Conservation (phyloP, 2,113 vertebrate species). For the Nycticryphes semicollaris region DNA sequence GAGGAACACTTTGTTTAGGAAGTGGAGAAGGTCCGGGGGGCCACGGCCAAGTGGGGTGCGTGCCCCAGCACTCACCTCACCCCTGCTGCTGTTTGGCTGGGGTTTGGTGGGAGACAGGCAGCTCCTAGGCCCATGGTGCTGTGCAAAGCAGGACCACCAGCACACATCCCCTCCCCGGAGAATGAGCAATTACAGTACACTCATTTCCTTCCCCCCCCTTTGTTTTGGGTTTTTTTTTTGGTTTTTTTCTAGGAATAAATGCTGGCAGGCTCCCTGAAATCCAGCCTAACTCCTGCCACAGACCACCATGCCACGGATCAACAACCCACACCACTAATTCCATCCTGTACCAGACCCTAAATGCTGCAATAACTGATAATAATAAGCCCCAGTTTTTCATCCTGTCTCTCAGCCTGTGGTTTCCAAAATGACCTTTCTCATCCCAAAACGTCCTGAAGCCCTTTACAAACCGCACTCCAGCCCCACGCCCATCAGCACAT, state of each 20-base stretch:
- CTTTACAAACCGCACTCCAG: not conserved
- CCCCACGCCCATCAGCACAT: accelerated
- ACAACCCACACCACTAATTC: accelerated
- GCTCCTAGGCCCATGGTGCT: accelerated
- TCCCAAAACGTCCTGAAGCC: not conserved
- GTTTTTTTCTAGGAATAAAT: not conserved
- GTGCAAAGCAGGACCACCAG: accelerated
- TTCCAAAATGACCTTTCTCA: not conserved
- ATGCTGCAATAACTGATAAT: accelerated
- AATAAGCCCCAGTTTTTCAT: not conserved
- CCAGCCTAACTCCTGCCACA: not conserved
- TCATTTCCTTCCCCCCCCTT: too few species aligned
- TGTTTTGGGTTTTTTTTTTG: not conserved
- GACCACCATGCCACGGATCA: not conserved
- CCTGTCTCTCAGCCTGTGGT: accelerated
- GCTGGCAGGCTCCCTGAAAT: not conserved
- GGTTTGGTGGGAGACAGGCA: not conserved
- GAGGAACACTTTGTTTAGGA: not conserved
- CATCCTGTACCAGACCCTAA: not conserved
- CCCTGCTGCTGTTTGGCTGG: accelerated
- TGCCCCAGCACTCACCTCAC: not conserved
- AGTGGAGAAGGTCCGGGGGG: not conserved
- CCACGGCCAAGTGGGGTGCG: accelerated
- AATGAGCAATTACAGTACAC: accelerated
- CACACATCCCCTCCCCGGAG: too few species aligned